Evolutionary conservation across 2,888 invertebrate species (phyloP).

Genomic region (Dromius quadrimaculatus): DNA sequence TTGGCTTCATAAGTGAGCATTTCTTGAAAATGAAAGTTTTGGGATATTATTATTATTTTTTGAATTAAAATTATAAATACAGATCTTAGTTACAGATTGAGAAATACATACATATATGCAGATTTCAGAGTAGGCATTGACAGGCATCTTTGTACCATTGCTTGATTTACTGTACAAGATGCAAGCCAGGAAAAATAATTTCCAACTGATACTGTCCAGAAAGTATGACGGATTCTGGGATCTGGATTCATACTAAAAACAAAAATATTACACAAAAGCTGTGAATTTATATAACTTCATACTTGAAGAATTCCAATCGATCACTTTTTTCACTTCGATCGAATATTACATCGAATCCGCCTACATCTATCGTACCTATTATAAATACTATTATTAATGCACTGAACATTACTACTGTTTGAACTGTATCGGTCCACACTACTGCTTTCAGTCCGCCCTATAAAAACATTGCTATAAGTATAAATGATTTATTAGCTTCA

Average conservation of each 20-base stretch:
- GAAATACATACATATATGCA: slow-evolving; percentile 76
- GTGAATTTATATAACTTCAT: slow-evolving; percentile 56
- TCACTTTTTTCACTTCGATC: slow-evolving; percentile 72
- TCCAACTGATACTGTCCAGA: slow-evolving; percentile 83
- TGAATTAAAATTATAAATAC: not conserved
- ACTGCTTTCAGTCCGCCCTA: slow-evolving; percentile 85
- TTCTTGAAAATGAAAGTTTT: too few species aligned
- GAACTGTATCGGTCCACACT: slow-evolving; percentile 84
- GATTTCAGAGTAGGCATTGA: slow-evolving; percentile 79
- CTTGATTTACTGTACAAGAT: slow-evolving; percentile 86
- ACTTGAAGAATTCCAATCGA: slow-evolving; percentile 82
- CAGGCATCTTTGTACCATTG: slow-evolving; percentile 87
- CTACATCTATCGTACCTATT: slow-evolving; percentile 76
- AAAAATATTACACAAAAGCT: slow-evolving; percentile 14
- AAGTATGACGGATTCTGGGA: slow-evolving; percentile 82
- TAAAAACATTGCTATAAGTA: too few species aligned
- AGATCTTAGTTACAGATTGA: not conserved
- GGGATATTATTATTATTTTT: too few species aligned
- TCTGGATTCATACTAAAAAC: slow-evolving; percentile 77
- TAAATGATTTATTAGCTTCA: too few species aligned
- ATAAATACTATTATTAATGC: slow-evolving; percentile 76
- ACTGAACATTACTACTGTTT: slow-evolving; percentile 80
- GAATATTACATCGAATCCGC: slow-evolving; percentile 74
- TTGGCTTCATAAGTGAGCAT: too few species aligned
- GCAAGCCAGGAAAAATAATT: slow-evolving; percentile 86